These are phyloP conservation scores for Amphiprion ocellaris DNA, from an alignment of 2,113 vertebrate genomes.

Conservation along the genomic window DNA sequence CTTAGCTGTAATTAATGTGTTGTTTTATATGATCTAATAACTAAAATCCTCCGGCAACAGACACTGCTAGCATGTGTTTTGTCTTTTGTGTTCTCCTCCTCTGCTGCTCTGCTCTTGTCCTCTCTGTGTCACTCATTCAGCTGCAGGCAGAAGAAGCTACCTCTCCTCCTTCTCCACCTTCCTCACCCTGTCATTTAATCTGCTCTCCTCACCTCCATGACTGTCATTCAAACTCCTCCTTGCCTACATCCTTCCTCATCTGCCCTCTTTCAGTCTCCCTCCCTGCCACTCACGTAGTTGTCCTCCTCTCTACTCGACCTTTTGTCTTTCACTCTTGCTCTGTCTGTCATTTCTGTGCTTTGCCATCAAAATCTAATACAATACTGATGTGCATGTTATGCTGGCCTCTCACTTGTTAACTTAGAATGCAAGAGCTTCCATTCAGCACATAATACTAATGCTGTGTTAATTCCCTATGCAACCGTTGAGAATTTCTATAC, in stretches of 20 bases:
- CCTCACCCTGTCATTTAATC: constrained; percentile 44
- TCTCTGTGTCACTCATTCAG: constrained; percentile 24
- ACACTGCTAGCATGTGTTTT: neutral
- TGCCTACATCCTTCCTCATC: neutral
- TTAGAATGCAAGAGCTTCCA: neutral
- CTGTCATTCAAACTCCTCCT: constrained; percentile 21
- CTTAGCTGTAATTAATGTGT: neutral
- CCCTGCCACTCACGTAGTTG: constrained; percentile 27
- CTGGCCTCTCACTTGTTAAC: constrained; percentile 2
- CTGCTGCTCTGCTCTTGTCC: neutral
- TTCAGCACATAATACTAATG: neutral
- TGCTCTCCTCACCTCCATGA: constrained; percentile 28
- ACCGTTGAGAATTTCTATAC: neutral
- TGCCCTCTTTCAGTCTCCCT: neutral
- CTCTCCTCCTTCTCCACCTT: constrained; percentile 31
- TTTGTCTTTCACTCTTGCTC: constrained; percentile 17
- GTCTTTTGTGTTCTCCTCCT: neutral
- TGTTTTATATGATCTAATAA: neutral
- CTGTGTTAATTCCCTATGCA: neutral
- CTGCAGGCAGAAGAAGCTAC: constrained; percentile 24
- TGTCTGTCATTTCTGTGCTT: constrained; percentile 12
- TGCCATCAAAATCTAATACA: constrained; percentile 11
- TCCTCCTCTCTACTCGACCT: constrained; percentile 24
- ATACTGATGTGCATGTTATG: constrained; percentile 19
- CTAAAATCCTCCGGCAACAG: neutral